A percentile compares a stretch with the other conserved stretches of the same genome.
These are phyloP conservation scores for Gymnobelideus leadbeateri DNA, from an alignment of 2,113 vertebrate genomes.

Conservation along the genomic window DNA sequence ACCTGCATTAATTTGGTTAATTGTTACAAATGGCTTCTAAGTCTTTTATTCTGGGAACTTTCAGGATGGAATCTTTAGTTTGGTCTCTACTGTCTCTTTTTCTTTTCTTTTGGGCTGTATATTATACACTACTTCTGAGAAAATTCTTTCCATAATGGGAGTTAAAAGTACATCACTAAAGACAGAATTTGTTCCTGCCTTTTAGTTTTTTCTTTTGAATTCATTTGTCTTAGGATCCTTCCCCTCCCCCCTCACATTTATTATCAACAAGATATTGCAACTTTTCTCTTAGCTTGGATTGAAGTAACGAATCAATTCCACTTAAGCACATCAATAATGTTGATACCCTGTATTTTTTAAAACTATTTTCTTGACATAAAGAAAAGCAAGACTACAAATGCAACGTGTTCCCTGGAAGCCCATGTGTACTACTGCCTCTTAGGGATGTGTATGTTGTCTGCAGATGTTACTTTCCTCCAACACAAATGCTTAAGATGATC, in stretches of 20 bases:
- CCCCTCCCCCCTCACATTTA: fast-evolving
- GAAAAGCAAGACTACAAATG: constrained; percentile 23
- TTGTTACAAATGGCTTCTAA: constrained; percentile 1
- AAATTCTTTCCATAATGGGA: constrained; percentile 21
- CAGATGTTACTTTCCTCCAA: neutral
- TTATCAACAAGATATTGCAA: constrained; percentile 29
- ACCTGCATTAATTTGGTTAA: constrained; percentile 48
- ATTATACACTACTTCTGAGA: constrained; percentile 23
- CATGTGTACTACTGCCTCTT: constrained; percentile 15
- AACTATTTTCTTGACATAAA: neutral
- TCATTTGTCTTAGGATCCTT: constrained; percentile 41
- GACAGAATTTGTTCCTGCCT: constrained; percentile 8
- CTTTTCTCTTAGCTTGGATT: constrained; percentile 41
- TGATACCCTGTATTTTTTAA: constrained; percentile 55
- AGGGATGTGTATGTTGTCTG: neutral
- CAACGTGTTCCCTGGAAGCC: constrained; percentile 11
- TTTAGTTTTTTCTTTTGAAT: constrained; percentile 51
- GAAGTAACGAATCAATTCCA: neutral
- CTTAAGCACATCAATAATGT: constrained; percentile 34
- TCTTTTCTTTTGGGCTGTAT: constrained; percentile 34
- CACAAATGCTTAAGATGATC: neutral
- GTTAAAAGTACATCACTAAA: constrained; percentile 41
- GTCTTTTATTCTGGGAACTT: constrained; percentile 53
- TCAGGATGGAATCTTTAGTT: constrained; percentile 47
- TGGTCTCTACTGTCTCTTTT: neutral